phyloP scores from a whole-genome alignment of 2,113 vertebrate species.

The Pica pica region DNA sequence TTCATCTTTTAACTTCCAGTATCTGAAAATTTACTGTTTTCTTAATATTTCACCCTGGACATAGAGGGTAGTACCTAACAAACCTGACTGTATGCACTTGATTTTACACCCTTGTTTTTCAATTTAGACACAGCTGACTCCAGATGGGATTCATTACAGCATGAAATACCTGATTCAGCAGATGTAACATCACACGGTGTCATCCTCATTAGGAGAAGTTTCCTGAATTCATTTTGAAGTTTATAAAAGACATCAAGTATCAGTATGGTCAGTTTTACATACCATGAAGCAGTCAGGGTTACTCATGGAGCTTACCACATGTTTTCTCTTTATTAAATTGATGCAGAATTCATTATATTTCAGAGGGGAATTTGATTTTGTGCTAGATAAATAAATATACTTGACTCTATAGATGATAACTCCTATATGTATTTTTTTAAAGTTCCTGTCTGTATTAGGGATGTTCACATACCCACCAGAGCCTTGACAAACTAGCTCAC shows the following conservation, averaged over 20 bases:
- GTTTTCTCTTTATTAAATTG: not conserved
- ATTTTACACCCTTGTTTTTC: constrained; percentile 9
- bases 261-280: not conserved
- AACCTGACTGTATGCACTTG: not conserved
- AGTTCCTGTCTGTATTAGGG: not conserved
- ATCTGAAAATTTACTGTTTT: not conserved
- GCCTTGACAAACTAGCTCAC: not conserved
- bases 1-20: not conserved
- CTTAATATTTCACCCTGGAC: not conserved
- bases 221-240: not conserved
- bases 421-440: not conserved
- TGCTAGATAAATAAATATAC: not conserved
- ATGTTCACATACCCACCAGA: not conserved
- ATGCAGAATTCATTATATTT: not conserved
- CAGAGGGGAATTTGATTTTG: not conserved
- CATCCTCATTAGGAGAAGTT: not conserved
- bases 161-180: constrained; percentile 15
- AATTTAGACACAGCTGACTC: not conserved
- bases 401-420: not conserved
- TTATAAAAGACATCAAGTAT: not conserved
- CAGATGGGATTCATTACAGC: not conserved
- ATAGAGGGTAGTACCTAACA: not conserved
- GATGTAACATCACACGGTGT: not conserved
- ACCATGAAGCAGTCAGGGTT: not conserved
- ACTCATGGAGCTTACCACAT: not conserved